Percentiles rank a stretch among this genome's conserved stretches.
phyloP scores from a whole-genome alignment of 1,140 invertebrate species.

The Araneus ventricosus region DNA sequence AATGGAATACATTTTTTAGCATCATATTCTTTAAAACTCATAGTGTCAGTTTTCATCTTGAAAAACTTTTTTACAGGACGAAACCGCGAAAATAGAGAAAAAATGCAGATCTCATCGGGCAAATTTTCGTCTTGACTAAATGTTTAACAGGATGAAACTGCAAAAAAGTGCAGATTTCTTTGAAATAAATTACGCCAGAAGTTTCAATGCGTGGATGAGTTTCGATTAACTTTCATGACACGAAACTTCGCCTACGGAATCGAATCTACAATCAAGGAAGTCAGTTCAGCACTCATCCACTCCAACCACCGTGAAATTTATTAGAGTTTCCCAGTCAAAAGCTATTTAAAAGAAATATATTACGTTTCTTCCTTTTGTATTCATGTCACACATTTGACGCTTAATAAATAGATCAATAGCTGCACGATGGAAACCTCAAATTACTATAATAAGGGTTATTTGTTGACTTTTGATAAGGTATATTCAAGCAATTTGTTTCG shows the following conservation, averaged over 20 bases:
- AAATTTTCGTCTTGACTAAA: too few relatives aligned
- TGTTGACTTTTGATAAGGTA: constrained; percentile 40
- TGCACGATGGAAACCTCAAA: background rate
- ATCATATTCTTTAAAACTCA: too few relatives aligned
- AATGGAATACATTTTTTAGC: too few relatives aligned
- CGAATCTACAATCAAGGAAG: background rate
- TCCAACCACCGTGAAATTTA: constrained; percentile 35
- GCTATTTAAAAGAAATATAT: constrained; percentile 22
- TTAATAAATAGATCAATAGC: constrained; percentile 24
- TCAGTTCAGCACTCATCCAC: background rate
- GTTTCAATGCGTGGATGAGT: background rate
- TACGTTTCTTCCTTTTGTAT: constrained; percentile 34
- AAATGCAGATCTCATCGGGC: too few relatives aligned
- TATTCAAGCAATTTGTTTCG: constrained; percentile 36
- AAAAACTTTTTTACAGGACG: too few relatives aligned
- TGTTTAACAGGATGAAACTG: background rate
- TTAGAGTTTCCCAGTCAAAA: background rate
- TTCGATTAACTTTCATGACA: background rate
- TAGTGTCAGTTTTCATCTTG: too few relatives aligned
- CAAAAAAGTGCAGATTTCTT: background rate
- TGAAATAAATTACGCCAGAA: background rate
- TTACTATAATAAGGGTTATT: constrained; percentile 39
- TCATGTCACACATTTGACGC: constrained; percentile 27
- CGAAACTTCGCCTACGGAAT: background rate
- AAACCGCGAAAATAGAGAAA: too few relatives aligned